Conservation (phyloP, 2,888 invertebrate species). For the Drosophila acutilabella region DNA sequence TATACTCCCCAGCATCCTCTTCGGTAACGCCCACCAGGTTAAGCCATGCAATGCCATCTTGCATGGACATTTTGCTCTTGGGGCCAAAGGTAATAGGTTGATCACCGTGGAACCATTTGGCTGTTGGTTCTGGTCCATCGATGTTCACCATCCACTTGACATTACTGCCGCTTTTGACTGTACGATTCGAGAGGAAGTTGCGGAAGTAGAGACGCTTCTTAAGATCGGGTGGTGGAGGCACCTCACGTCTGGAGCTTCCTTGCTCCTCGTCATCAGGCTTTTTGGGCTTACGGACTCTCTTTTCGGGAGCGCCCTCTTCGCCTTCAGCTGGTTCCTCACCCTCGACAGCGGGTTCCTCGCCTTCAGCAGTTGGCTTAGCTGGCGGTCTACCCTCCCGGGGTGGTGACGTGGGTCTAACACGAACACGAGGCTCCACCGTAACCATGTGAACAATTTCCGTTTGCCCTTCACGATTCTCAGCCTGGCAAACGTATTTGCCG, state of each 20-base stretch:
- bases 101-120: constrained; percentile 91
- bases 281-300: constrained; percentile 76
- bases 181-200: constrained; percentile 91
- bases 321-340: constrained; percentile 58
- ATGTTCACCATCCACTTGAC: constrained; percentile 93
- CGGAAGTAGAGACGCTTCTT: constrained; percentile 87
- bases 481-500: constrained; percentile 86
- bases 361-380: constrained; percentile 67
- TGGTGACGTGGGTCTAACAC: constrained; percentile 78
- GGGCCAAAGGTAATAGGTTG: constrained; percentile 86
- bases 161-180: constrained; percentile 90
- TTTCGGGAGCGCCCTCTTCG: constrained; percentile 56
- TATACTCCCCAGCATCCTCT: constrained; percentile 91
- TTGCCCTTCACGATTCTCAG: constrained; percentile 90
- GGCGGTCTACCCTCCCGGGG: constrained; percentile 76
- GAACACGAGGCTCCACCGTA: constrained; percentile 87
- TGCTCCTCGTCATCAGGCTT: constrained; percentile 75
- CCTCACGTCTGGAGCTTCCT: constrained; percentile 78
- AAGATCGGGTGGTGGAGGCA: constrained; percentile 85
- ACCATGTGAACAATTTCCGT: constrained; percentile 91
- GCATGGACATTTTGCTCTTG: constrained; percentile 87
- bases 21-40: constrained; percentile 89
- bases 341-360: constrained; percentile 61
- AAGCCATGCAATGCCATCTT: constrained; percentile 90
- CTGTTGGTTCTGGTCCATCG: constrained; percentile 89